Evolutionary conservation across 2,888 invertebrate genomes (phyloP), one percentile per base, ranked within the genome.

Genomic region (Linnaemya tessellans): DNA sequence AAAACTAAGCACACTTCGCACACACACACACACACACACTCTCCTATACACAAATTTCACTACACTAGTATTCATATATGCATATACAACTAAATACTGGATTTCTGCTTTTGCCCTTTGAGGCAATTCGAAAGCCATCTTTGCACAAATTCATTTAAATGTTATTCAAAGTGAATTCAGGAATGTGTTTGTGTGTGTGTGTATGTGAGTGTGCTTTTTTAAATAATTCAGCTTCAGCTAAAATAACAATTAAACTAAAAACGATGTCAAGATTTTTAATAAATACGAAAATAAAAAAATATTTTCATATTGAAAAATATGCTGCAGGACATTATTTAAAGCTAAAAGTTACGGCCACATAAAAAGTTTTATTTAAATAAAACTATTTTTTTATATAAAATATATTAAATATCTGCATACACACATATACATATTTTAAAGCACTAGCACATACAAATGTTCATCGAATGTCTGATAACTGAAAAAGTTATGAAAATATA

Each of bases 161-260:
- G 38, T 43, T 13, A 68, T 43, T 25, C 35, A 35, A 49, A 15
- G 15, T 20, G 11, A 67, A 18, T 5, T 30, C 30, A 5, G 5
- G 5, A 30, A 30, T 30, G 30, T 30, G 30, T 30, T 30, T 30
- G 5, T 25, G 35, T 18, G 43, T 46, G 10, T 43, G 18, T 30
- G 25, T 38, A 3, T 56, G n/a, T 54, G 11, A 54, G 13, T 60
- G 58, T 7, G 15, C 13, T n/a, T 25, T 15, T 74, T 54, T 54
- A 25, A 51, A 51, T 41, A 67, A 38, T 65, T 71, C 11, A 38
- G 22, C n/a, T 20, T 43, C 30, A 64, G 13, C 35, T 56, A 22
- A 18, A 79, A 54, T 64, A 62, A 30, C 25, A 67, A 73, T 67
- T 79, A 58, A 80, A 73, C 73, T 49, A 73, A 65, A 65, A 22